These are phyloP conservation scores for Parelbella ahira DNA, from an alignment of 2,888 invertebrate species.

Conservation along the genomic window DNA sequence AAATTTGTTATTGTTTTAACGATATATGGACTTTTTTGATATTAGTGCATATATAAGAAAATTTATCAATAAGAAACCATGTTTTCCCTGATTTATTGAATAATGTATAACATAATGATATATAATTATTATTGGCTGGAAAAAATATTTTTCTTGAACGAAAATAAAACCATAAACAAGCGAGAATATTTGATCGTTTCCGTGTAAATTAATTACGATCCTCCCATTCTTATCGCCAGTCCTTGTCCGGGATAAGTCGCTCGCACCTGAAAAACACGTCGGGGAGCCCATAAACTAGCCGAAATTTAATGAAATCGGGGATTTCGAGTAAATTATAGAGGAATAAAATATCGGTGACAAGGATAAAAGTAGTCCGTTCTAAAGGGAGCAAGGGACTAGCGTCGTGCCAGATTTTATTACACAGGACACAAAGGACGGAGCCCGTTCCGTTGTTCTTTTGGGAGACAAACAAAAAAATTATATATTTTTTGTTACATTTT, in stretches of 20 bases:
- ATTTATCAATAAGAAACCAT: no score
- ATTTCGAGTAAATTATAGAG: constrained; percentile 59
- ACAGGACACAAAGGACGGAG: constrained; percentile 52
- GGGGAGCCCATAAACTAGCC: constrained; percentile 28
- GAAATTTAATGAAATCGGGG: constrained; percentile 62
- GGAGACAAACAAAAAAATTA: constrained; percentile 43
- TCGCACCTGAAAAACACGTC: constrained; percentile 23
- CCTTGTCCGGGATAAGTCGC: constrained; percentile 2
- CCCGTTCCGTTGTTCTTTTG: constrained; percentile 49
- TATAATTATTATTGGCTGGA: no score
- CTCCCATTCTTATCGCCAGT: constrained; percentile 8
- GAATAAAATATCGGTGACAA: constrained; percentile 68
- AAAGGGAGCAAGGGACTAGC: constrained; percentile 57
- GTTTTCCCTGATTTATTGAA: no score
- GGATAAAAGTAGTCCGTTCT: constrained; percentile 57
- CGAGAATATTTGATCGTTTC: background rate
- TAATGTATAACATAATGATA: no score
- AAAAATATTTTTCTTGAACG: no score
- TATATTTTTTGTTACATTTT: no score
- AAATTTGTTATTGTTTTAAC: no score
- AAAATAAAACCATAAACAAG: no score
- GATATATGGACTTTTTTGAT: no score
- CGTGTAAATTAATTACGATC: constrained; percentile 12
- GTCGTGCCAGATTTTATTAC: constrained; percentile 70
- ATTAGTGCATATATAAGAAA: no score